Evolutionary conservation across 2,888 invertebrate genomes (phyloP).

Genomic region (Rapana venosa): DNA sequence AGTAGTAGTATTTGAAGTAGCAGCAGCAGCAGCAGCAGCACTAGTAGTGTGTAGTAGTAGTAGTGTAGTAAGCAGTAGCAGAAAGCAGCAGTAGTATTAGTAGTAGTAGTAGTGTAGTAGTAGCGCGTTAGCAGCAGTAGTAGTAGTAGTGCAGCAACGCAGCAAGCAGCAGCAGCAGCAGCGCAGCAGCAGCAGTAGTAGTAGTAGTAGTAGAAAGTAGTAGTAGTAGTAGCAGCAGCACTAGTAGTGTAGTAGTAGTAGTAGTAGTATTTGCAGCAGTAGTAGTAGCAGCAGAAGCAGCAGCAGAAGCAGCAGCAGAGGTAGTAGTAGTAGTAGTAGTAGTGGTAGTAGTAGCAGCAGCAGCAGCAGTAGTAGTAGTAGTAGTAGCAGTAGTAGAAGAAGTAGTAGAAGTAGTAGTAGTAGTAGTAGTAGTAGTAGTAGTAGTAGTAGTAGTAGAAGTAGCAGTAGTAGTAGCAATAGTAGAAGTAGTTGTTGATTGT

Average conservation of each 20-base stretch:
- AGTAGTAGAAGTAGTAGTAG: slow-evolving; percentile 31
- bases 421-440: slow-evolving; percentile 18
- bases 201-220: slow-evolving; percentile 12
- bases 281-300: no score
- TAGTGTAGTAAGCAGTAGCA: no score
- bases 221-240: slow-evolving; percentile 1
- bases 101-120: slow-evolving; percentile 32
- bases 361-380: slow-evolving; percentile 40
- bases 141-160: slow-evolving; percentile 43
- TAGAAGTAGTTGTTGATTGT: no score
- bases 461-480: slow-evolving; percentile 1
- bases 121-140: slow-evolving; percentile 36
- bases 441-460: slow-evolving; percentile 14
- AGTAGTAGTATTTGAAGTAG: no score
- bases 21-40: no score
- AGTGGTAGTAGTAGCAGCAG: slow-evolving; percentile 34
- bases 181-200: slow-evolving; percentile 31
- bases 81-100: no score
- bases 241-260: no score
- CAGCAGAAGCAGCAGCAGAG: no score
- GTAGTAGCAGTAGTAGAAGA: slow-evolving; percentile 40
- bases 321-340: background rate
- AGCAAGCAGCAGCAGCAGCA: slow-evolving; percentile 38
- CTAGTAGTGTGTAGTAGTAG: no score
- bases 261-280: no score